Percentiles rank a stretch among this genome's conserved stretches.
These are phyloP conservation scores for Ctenicera cuprea DNA, from an alignment of 2,888 invertebrate species.

Conservation along the genomic window DNA sequence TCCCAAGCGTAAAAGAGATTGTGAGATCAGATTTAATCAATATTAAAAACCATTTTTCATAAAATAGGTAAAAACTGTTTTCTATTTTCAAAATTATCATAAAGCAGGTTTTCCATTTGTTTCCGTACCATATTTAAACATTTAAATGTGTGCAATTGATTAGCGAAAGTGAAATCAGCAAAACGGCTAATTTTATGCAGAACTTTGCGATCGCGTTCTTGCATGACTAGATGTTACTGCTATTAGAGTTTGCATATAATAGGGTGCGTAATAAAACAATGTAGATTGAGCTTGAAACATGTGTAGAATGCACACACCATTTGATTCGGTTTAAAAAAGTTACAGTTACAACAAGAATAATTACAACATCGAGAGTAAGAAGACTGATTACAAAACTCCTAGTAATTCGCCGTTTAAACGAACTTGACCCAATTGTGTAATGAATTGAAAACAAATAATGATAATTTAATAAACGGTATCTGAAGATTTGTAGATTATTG, in stretches of 20 bases:
- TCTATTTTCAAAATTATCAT: too few species aligned
- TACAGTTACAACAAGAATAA: background rate
- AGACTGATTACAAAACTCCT: slow-evolving; percentile 11
- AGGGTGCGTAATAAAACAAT: background rate
- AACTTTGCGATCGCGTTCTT: too few species aligned
- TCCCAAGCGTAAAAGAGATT: too few species aligned
- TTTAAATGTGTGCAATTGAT: too few species aligned
- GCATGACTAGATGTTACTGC: too few species aligned
- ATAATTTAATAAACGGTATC: background rate
- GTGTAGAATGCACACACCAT: background rate
- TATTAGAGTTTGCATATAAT: slow-evolving; percentile 9
- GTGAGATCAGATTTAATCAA: too few species aligned
- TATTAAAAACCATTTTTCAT: too few species aligned
- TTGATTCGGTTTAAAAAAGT: background rate
- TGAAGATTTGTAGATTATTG: slow-evolving; percentile 3
- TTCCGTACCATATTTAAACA: too few species aligned
- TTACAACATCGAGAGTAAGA: background rate
- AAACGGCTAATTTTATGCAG: too few species aligned
- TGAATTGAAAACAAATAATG: slow-evolving; percentile 16
- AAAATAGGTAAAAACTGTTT: too few species aligned
- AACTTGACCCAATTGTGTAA: slow-evolving; percentile 26
- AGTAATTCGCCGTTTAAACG: slow-evolving; percentile 5
- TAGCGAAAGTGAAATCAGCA: too few species aligned
- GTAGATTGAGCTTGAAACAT: background rate
- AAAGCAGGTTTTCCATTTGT: too few species aligned